phyloP scores from a whole-genome alignment of 2,888 invertebrate genomes.

The Galerucella calmariensis region DNA sequence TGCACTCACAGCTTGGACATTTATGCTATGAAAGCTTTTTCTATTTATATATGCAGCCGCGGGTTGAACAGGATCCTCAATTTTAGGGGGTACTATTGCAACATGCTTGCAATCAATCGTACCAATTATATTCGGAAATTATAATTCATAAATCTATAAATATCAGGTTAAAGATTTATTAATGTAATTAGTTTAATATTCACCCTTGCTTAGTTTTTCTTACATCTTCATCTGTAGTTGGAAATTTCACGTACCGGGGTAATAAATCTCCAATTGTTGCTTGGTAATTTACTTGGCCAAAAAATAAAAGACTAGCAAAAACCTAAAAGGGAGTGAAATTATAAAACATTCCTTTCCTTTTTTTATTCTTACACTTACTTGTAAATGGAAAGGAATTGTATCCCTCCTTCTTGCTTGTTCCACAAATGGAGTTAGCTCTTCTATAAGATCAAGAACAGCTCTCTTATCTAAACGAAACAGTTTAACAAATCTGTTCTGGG shows the following conservation, averaged over 20 bases:
- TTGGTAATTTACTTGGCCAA: no score
- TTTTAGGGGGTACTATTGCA: constrained; percentile 8
- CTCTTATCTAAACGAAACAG: no score
- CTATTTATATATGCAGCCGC: constrained; percentile 13
- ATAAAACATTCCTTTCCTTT: no score
- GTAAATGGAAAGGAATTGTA: no score
- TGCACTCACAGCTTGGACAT: constrained; percentile 7
- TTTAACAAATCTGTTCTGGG: no score
- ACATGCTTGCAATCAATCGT: constrained; percentile 6
- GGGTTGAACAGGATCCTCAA: constrained; percentile 8
- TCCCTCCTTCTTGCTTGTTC: no score
- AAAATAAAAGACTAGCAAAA: no score
- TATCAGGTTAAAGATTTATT: neutral
- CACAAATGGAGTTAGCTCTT: no score
- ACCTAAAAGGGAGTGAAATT: no score
- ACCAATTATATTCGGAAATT: constrained; percentile 10
- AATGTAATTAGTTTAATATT: constrained; percentile 6
- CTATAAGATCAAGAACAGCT: no score
- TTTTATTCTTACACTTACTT: no score
- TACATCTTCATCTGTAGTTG: neutral
- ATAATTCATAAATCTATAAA: constrained; percentile 16
- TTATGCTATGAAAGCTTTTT: constrained; percentile 21
- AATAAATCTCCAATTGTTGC: no score
- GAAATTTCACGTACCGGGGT: neutral
- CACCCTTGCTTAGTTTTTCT: constrained; percentile 16